Evolutionary conservation across 2,888 invertebrate species (phyloP).

Genomic region (Troilus luridus): DNA sequence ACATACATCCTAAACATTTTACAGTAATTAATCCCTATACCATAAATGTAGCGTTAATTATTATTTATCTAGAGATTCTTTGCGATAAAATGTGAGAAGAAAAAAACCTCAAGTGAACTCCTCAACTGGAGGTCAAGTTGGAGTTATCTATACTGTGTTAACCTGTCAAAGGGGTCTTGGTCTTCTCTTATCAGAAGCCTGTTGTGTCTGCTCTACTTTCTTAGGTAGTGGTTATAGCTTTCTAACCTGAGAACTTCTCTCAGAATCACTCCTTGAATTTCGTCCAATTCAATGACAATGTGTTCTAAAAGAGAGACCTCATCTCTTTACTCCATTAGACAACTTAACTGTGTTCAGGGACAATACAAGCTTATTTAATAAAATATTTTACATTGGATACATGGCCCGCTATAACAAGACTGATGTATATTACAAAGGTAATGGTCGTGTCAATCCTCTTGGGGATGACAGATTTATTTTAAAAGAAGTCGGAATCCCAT

Average conservation of each 20-base stretch:
- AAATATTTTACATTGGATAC: constrained; percentile 39
- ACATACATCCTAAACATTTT: neutral
- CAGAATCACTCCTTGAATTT: neutral
- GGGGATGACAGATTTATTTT: constrained; percentile 58
- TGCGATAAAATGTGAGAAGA: neutral
- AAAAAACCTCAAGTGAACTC: neutral
- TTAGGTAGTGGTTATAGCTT: constrained; percentile 29
- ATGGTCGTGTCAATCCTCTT: constrained; percentile 58
- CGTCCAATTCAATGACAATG: constrained; percentile 12
- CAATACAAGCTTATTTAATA: constrained; percentile 10
- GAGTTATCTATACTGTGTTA: neutral
- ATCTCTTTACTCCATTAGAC: neutral
- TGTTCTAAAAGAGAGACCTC: neutral
- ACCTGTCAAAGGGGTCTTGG: constrained; percentile 24
- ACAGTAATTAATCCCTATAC: neutral
- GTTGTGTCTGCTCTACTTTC: constrained; percentile 21
- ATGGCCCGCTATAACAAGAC: constrained; percentile 55
- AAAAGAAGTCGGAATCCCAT: constrained; percentile 52
- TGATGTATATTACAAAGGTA: constrained; percentile 52
- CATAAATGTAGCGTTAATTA: neutral
- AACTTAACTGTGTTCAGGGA: constrained; percentile 21
- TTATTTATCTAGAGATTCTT: neutral
- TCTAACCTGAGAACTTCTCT: neutral
- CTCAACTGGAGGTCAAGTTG: neutral
- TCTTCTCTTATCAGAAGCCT: constrained; percentile 14